Evolutionary conservation across 1,140 invertebrate species (phyloP).

Genomic region (Holotrichia oblita): DNA sequence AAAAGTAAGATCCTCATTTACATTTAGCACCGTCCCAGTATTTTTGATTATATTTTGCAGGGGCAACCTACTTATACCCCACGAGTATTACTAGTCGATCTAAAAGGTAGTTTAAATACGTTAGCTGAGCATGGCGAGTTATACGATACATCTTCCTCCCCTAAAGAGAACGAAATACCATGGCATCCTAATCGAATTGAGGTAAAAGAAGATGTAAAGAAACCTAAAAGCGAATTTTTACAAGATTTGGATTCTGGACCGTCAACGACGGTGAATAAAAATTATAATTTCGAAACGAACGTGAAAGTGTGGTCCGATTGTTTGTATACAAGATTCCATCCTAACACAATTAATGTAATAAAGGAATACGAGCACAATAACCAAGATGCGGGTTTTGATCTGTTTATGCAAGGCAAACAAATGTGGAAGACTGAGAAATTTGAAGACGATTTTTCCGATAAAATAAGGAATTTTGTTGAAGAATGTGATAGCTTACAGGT

Average conservation of each 20-base stretch:
- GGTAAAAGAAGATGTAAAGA: constrained; percentile 63
- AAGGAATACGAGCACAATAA: constrained; percentile 75
- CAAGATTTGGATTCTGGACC: constrained; percentile 73
- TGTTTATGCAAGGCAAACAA: constrained; percentile 71
- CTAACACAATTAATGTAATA: constrained; percentile 76
- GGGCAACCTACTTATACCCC: constrained; percentile 84
- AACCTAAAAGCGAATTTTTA: constrained; percentile 73
- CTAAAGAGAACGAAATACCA: constrained; percentile 55
- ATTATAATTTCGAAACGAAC: constrained; percentile 70
- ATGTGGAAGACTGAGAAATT: constrained; percentile 74
- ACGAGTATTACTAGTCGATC: constrained; percentile 79
- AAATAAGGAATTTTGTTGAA: constrained; percentile 83
- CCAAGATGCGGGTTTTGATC: constrained; percentile 73
- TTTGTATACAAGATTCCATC: constrained; percentile 79
- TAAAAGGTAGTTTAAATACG: constrained; percentile 79
- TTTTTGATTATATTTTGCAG: too few relatives aligned
- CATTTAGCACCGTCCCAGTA: constrained; percentile 30
- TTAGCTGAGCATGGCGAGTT: constrained; percentile 74
- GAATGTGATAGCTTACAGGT: constrained; percentile 78
- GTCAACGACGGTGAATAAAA: constrained; percentile 57
- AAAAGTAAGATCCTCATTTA: constrained; percentile 62
- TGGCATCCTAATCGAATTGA: constrained; percentile 65
- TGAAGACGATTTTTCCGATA: constrained; percentile 77
- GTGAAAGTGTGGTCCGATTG: constrained; percentile 86
- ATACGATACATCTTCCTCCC: constrained; percentile 62